These are phyloP conservation scores for Amphiprion percula DNA, from an alignment of 2,113 vertebrate genomes.

Conservation along the genomic window DNA sequence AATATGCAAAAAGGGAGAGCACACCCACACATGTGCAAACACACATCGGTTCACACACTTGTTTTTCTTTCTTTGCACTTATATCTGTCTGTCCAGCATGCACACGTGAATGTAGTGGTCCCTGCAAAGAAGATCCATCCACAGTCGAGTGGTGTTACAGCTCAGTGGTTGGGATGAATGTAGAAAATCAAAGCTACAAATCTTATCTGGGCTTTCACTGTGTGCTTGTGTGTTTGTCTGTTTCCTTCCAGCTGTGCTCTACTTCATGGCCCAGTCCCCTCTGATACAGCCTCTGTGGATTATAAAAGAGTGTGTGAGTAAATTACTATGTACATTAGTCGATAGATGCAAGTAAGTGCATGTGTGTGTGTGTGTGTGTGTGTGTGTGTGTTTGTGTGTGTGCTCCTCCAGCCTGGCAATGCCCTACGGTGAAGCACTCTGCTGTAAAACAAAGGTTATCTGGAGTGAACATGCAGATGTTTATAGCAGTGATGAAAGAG, in stretches of 20 bases:
- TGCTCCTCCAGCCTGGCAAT: neutral
- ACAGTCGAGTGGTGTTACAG: constrained; percentile 12
- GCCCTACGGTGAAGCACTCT: neutral
- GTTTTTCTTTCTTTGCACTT: constrained; percentile 32
- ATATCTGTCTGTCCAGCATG: neutral
- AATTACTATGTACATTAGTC: constrained; percentile 16
- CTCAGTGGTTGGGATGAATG: constrained; percentile 56
- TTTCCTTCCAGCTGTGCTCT: constrained; percentile 42
- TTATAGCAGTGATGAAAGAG: constrained; percentile 5
- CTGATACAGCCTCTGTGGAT: constrained; percentile 33
- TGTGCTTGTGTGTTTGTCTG: constrained; percentile 29
- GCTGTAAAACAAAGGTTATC: constrained; percentile 17
- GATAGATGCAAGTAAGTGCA: neutral
- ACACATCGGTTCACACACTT: constrained; percentile 24
- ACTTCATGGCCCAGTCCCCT: constrained; percentile 10
- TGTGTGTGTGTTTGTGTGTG: neutral
- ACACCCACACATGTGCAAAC: neutral
- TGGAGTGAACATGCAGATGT: constrained; percentile 29
- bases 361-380: neutral
- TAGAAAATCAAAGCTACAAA: constrained; percentile 53
- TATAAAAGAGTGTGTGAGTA: constrained; percentile 56
- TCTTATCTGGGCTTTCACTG: constrained; percentile 39
- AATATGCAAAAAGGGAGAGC: constrained; percentile 21
- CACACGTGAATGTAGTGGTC: neutral
- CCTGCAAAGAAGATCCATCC: constrained; percentile 6